Evolutionary conservation across 2,113 vertebrate genomes (phyloP), one percentile per base, ranked within the genome.

Genomic region (Sakesphorus luctuosus): DNA sequence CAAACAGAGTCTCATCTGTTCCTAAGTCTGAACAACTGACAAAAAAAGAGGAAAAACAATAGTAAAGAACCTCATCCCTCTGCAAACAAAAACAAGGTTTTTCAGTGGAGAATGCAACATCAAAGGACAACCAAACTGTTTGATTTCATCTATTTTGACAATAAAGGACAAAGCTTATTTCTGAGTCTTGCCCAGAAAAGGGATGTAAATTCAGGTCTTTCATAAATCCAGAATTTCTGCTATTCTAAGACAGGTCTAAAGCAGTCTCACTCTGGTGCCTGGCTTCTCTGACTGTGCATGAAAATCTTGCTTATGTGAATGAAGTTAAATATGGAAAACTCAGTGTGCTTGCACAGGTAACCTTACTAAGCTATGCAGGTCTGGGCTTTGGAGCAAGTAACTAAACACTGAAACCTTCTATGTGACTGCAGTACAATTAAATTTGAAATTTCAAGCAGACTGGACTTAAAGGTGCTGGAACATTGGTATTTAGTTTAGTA

Each of bases 1-100:
- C 77, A 93, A 94, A 95, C 40, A 77, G 23, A 93, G 76, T 53
- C n/a, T 86, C 59, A 82, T 86, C 47, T 78, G 44, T 68, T 87
- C 40, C 33, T 1, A 90, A 89, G 61, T 43, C 33, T 68, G 83
- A 93, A 65, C 29, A 94, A 75, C 52, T 74, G 46, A 83, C 24
- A 10, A 79, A 89, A 96, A 96, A 76, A 46, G 4, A 52, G 6
- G 25, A 66, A 68, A 76, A 47, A 44, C 1, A 49, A 24, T 4
- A 67, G 10, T 38, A 63, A 77, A 69, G 20, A 77, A 67, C 13
- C 12, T 9, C 28, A 90, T 52, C 17, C 15, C 82, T 58, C 55
- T 81, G 19, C 44, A 52, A 81, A 44, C 11, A 82, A 74, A 86
- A 28, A 9, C 17, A 83, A 71, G 15, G 9, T 17, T 49, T 91